Percentiles rank a stretch among this genome's conserved stretches.
phyloP scores from a whole-genome alignment of 2,888 invertebrate genomes.

The Drosophila buzzatii region DNA sequence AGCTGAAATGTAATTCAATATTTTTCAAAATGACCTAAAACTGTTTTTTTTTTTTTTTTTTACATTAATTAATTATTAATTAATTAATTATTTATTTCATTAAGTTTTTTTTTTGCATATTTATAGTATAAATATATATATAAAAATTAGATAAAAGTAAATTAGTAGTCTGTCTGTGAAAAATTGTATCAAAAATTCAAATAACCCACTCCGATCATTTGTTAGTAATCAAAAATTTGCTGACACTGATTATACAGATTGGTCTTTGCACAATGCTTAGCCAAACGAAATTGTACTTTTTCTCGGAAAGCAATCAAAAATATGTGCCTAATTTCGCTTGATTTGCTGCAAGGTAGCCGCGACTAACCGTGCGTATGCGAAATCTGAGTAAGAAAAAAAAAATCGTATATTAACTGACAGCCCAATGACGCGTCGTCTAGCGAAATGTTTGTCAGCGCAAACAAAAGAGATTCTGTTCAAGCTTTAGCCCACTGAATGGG shows the following conservation, averaged over 20 bases:
- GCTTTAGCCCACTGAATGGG: constrained; percentile 21
- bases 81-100: too few species aligned
- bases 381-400: constrained; percentile 36
- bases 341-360: constrained; percentile 34
- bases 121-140: too few species aligned
- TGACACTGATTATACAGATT: constrained; percentile 9
- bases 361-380: constrained; percentile 60
- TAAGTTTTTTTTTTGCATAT: too few species aligned
- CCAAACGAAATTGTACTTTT: constrained; percentile 7
- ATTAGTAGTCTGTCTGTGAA: neutral
- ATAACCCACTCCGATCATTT: neutral
- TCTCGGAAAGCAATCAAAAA: constrained; percentile 48
- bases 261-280: constrained; percentile 15
- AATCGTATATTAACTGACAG: constrained; percentile 25
- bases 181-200: neutral
- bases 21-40: too few species aligned
- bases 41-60: too few species aligned
- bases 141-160: neutral
- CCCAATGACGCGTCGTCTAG: constrained; percentile 44
- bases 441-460: constrained; percentile 52
- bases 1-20: too few species aligned
- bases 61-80: too few species aligned
- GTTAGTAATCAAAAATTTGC: constrained; percentile 13
- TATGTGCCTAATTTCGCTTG: constrained; percentile 48
- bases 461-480: constrained; percentile 56